Evolutionary conservation across 2,888 invertebrate genomes (phyloP).

Genomic region (Campaea margaritaria): DNA sequence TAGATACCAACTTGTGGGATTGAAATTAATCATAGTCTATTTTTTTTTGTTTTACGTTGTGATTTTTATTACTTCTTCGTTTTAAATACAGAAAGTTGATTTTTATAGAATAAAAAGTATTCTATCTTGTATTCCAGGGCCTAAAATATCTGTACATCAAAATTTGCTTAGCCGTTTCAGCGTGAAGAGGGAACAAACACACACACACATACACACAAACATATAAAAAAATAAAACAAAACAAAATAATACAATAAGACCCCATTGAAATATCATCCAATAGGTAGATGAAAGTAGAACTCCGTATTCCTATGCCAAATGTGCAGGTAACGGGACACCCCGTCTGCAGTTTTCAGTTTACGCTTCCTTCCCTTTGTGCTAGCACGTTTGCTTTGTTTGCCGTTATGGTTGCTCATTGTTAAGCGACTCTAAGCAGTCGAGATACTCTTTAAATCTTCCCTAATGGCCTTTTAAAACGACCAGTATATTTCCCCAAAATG

Average conservation of each 20-base stretch:
- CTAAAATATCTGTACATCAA: too few relatives aligned
- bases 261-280: too few relatives aligned
- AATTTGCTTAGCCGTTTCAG: too few relatives aligned
- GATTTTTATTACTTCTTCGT: too few relatives aligned
- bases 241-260: too few relatives aligned
- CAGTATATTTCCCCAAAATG: constrained; percentile 69
- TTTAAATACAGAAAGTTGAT: too few relatives aligned
- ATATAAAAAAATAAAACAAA: too few relatives aligned
- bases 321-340: constrained; percentile 26
- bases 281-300: constrained; percentile 24
- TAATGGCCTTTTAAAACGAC: constrained; percentile 77
- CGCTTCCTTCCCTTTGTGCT: constrained; percentile 53
- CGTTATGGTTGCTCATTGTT: constrained; percentile 70
- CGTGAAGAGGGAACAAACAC: too few relatives aligned
- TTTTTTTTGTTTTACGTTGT: too few relatives aligned
- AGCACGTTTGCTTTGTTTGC: constrained; percentile 64
- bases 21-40: not conserved
- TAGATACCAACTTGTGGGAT: not conserved
- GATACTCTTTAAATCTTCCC: constrained; percentile 76
- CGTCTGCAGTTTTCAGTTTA: constrained; percentile 48
- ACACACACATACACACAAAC: too few relatives aligned
- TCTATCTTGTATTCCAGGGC: too few relatives aligned
- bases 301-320: constrained; percentile 28
- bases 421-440: constrained; percentile 69
- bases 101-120: too few relatives aligned